Percentiles rank a stretch among this genome's conserved stretches.
phyloP scores from a whole-genome alignment of 2,797 vertebrate species.

The Hemibagrus guttatus region DNA sequence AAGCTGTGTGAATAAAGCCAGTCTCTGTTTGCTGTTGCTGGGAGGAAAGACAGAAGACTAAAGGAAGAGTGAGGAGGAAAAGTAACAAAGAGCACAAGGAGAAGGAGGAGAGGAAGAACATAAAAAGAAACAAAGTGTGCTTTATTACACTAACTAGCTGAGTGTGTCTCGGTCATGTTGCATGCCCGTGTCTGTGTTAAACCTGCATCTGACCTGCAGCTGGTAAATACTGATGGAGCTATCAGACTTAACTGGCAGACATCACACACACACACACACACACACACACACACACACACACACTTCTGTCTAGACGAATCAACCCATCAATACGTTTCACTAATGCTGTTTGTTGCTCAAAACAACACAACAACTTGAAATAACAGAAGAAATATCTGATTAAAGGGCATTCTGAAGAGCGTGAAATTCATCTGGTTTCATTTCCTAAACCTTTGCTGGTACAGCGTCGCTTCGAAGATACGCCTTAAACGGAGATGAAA shows the following conservation, averaged over 20 bases:
- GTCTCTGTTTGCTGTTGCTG: constrained; percentile 7
- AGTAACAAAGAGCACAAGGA: not conserved
- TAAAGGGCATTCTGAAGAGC: not conserved
- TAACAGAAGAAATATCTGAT: not conserved
- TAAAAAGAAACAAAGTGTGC: not conserved
- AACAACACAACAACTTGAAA: not conserved
- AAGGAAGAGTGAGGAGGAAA: not conserved
- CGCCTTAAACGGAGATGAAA: not conserved
- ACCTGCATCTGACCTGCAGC: not conserved
- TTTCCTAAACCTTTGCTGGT: not conserved
- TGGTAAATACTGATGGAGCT: not conserved
- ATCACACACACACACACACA: not conserved
- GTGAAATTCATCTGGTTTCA: not conserved
- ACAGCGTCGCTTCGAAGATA: not conserved
- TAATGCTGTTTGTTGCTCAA: not conserved
- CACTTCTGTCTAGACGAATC: not conserved
- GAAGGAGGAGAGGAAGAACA: not conserved
- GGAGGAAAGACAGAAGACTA: not conserved
- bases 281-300: not conserved
- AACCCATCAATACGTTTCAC: not conserved
- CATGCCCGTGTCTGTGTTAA: not conserved
- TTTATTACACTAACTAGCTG: not conserved
- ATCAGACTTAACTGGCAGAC: not conserved
- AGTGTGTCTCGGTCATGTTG: not conserved
- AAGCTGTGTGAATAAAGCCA: not conserved